Evolutionary conservation across 2,888 invertebrate genomes (phyloP).

Genomic region (Ametastegia equiseti): DNA sequence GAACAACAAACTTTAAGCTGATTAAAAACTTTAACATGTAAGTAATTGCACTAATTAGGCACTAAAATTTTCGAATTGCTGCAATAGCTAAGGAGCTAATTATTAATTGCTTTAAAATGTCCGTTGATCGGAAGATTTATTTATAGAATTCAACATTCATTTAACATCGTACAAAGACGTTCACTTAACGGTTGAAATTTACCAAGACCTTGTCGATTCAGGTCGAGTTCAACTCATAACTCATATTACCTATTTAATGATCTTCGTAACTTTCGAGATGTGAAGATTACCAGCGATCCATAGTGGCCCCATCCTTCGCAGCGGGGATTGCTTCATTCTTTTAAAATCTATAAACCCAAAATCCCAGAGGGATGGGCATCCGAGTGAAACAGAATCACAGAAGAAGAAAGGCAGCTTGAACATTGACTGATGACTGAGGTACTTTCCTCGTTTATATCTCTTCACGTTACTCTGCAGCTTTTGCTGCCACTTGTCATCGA

Average conservation of each 20-base stretch:
- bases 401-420: slow-evolving; percentile 17
- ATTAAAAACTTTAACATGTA: background rate
- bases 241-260: background rate
- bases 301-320: background rate
- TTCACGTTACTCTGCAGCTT: background rate
- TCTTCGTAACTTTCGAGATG: background rate
- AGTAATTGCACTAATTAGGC: slow-evolving; percentile 17
- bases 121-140: background rate
- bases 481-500: background rate
- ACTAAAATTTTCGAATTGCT: slow-evolving; percentile 4
- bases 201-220: background rate
- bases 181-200: background rate
- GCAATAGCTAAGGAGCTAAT: background rate
- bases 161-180: background rate
- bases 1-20: background rate
- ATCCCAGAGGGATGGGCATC: background rate
- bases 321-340: background rate
- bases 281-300: background rate
- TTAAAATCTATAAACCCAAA: background rate
- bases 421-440: slow-evolving; percentile 15
- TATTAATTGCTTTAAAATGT: background rate
- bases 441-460: background rate
- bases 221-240: background rate
- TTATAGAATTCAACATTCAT: background rate
- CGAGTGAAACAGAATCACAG: slow-evolving; percentile 6